Evolutionary conservation across 2,797 vertebrate genomes (phyloP).

Genomic region (Scomberomorus guttatus): DNA sequence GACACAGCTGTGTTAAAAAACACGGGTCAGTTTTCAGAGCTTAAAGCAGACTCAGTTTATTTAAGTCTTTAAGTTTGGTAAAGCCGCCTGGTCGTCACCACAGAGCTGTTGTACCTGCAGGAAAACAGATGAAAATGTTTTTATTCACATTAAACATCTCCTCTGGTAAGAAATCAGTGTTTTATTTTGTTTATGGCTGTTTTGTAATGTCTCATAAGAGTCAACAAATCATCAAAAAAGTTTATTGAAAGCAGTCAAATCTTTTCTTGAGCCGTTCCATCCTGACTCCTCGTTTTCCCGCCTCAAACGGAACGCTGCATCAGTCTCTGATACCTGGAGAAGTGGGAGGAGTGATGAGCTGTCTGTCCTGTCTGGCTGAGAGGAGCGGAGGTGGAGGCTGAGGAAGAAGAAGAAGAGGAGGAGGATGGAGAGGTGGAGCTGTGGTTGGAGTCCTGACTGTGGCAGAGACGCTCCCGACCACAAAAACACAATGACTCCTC

Average conservation of each 20-base stretch:
- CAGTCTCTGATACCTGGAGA: conserved; percentile 55
- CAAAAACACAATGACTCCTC: conserved; percentile 68
- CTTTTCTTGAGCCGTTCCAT: too few species aligned
- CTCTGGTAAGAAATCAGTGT: neutral
- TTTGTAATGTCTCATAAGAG: neutral
- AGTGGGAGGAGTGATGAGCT: conserved; percentile 52
- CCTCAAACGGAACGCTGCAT: neutral
- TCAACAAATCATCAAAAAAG: neutral
- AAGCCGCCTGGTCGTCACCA: conserved; percentile 47
- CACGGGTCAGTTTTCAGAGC: too few species aligned
- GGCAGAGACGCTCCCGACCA: conserved; percentile 65
- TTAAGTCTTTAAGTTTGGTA: conserved; percentile 28
- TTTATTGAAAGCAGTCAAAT: accelerated
- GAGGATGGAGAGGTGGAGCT: neutral
- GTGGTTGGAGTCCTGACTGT: conserved; percentile 40
- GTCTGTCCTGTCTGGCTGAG: conserved; percentile 35
- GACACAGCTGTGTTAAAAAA: neutral
- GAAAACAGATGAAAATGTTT: neutral
- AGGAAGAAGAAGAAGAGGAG: neutral
- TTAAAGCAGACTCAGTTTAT: neutral
- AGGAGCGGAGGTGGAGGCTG: neutral
- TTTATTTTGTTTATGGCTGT: neutral
- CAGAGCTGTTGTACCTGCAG: conserved; percentile 71
- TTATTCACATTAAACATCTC: neutral
- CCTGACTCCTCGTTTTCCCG: neutral